phyloP scores from a whole-genome alignment of 2,888 invertebrate genomes.

The Crepidodera aurea region DNA sequence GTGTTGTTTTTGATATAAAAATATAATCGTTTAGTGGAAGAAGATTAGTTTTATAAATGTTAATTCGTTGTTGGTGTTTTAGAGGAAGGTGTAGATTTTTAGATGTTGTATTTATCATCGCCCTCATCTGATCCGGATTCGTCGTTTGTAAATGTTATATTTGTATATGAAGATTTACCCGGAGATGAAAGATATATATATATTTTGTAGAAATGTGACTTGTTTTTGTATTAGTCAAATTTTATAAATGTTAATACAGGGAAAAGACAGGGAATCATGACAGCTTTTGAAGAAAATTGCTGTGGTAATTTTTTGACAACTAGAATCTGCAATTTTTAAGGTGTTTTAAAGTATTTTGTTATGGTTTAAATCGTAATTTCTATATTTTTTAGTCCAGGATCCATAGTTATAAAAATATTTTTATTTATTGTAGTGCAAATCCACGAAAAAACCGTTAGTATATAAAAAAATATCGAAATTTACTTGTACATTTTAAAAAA shows the following conservation, averaged over 20 bases:
- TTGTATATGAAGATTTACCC: conserved; percentile 51
- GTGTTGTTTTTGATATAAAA: conserved; percentile 38
- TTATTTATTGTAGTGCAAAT: too few relatives aligned
- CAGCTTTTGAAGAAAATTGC: background rate
- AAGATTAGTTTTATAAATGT: conserved; percentile 44
- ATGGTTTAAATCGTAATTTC: too few relatives aligned
- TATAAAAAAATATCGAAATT: too few relatives aligned
- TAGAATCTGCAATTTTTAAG: too few relatives aligned
- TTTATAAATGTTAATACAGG: conserved; percentile 9
- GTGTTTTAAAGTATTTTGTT: too few relatives aligned
- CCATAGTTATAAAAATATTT: too few relatives aligned
- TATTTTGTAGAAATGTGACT: conserved; percentile 48
- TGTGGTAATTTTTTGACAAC: too few relatives aligned
- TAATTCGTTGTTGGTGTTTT: conserved; percentile 31
- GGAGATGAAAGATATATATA: conserved; percentile 43
- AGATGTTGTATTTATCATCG: conserved; percentile 14
- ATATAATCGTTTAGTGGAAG: conserved; percentile 49
- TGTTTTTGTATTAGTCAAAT: background rate
- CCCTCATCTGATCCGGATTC: conserved; percentile 14
- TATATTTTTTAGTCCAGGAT: too few relatives aligned
- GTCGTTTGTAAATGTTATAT: conserved; percentile 54
- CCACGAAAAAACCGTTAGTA: too few relatives aligned
- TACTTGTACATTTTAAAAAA: too few relatives aligned
- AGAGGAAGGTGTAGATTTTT: conserved; percentile 3
- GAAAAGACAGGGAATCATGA: background rate